Evolutionary conservation across 2,113 vertebrate species (phyloP), one percentile per base, ranked within the genome.

Genomic region (Pseudopodoces humilis): DNA sequence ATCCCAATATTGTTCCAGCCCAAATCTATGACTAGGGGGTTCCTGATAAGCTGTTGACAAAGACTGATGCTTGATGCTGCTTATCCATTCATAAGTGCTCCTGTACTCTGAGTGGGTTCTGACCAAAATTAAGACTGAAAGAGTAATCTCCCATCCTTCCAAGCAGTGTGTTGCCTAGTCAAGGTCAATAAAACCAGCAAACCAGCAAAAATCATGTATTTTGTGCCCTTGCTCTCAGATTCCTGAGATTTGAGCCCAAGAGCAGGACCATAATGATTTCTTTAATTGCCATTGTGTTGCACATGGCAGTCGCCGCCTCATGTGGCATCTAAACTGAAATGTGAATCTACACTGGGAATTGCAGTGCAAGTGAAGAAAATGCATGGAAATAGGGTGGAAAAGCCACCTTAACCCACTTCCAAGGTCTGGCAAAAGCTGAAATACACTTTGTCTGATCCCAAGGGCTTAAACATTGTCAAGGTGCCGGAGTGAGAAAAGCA

Each of bases 11-110:
- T 83, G 93, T 96, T 96, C 94, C 68, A 94, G 69, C 44, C 89
- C 83, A 67, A 96, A 90, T 95, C 92, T 53, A 7, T 88, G 47
- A 88, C 28, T 15, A 21, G 20, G 35, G 35, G 55, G 47, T 88
- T 91, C n/a, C 59, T 87, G 90, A 88, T 71, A 89, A 92, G 72
- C 88, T 78, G 33, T 55, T 97, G 91, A 96, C 83, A 93, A 71
- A 92, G 94, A 95, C 17, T 88, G 88, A 96, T 95, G 58, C 23
- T 69, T 56, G 65, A 28, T 86, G 31, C 33, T 92, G 89, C 55
- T 90, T 67, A 92, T 86, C 64, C 84, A 95, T 88, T 96, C 92
- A 87, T 44, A 96, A 97, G 64, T 44, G 53, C 14, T 69, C 68
- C 70, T 77, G 53, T 67, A 50, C 28, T 88, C n/a, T 89, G 81